A percentile compares a stretch with the other conserved stretches of the same genome.
Evolutionary conservation across 2,888 invertebrate species (phyloP).

Genomic region (Himalopsyche kuldschensis): DNA sequence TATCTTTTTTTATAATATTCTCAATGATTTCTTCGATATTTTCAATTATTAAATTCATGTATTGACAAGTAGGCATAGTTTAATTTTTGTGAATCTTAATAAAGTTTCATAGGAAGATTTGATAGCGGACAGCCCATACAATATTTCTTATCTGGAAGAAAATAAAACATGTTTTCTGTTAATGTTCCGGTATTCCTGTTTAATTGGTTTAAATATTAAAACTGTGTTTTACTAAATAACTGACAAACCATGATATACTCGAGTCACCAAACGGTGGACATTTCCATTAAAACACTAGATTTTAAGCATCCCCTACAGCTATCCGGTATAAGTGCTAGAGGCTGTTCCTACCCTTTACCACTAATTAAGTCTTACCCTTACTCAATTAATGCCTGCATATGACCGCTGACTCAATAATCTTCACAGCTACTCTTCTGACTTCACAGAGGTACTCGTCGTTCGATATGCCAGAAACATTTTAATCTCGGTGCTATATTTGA

Average conservation of each 20-base stretch:
- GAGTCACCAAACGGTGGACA: background rate
- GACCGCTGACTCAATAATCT: background rate
- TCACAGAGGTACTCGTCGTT: background rate
- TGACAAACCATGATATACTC: background rate
- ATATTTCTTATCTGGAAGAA: no score
- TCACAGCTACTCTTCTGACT: background rate
- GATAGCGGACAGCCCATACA: no score
- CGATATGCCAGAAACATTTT: background rate
- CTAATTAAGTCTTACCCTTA: background rate
- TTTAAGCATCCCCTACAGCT: background rate
- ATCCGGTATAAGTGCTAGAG: background rate
- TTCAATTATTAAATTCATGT: no score
- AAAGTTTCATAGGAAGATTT: no score
- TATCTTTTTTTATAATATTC: no score
- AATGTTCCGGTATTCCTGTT: no score
- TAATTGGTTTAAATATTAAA: no score
- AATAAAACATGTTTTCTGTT: no score
- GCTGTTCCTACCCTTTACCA: background rate
- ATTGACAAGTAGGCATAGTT: no score
- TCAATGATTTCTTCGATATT: no score
- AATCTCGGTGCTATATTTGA: background rate
- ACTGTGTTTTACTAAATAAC: no score
- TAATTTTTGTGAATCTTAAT: no score
- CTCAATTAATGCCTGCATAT: slow-evolving; percentile 8
- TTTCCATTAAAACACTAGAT: background rate